Evolutionary conservation across 2,888 invertebrate species (phyloP).

Genomic region (Dusona sp.): DNA sequence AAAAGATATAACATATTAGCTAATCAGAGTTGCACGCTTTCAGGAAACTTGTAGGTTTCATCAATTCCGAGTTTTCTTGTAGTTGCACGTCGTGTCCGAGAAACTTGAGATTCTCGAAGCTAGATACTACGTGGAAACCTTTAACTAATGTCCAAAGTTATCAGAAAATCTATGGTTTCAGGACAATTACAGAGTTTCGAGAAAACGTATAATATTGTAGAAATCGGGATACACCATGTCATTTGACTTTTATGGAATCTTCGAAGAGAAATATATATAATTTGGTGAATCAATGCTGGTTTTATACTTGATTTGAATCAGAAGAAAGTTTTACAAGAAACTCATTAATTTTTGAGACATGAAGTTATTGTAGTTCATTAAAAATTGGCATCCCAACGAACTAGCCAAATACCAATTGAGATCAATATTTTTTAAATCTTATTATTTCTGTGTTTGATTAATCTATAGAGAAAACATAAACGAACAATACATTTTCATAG

Average conservation of each 20-base stretch:
- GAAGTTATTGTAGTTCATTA: background rate
- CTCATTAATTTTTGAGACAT: background rate
- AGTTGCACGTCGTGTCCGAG: background rate
- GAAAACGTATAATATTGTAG: slow-evolving; percentile 2
- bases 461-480: background rate
- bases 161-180: background rate
- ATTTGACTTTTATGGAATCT: background rate
- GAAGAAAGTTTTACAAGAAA: background rate
- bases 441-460: background rate
- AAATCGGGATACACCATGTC: background rate
- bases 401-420: too few relatives aligned
- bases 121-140: background rate
- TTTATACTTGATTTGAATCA: background rate
- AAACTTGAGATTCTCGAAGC: background rate
- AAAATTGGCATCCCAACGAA: too few relatives aligned
- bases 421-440: background rate
- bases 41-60: background rate
- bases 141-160: background rate
- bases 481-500: background rate
- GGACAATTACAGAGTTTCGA: background rate
- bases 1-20: too few relatives aligned
- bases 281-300: background rate
- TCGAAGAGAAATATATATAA: background rate
- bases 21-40: background rate
- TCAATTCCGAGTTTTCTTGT: background rate